These are phyloP conservation scores for Drosophila nebulosa DNA, from an alignment of 1,140 invertebrate genomes.

Conservation along the genomic window DNA sequence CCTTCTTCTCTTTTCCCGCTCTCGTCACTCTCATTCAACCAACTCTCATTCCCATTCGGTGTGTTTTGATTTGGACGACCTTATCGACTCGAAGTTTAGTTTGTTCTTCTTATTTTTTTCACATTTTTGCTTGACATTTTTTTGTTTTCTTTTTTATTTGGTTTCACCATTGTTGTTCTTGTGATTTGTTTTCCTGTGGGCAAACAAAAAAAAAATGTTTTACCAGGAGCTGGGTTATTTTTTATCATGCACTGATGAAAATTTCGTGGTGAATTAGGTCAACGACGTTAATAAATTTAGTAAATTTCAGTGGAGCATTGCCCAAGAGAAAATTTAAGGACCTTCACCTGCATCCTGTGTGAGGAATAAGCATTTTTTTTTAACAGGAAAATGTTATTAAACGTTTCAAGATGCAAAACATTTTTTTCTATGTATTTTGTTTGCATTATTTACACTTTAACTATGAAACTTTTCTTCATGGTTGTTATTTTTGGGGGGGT, in stretches of 20 bases:
- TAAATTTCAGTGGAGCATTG: no score
- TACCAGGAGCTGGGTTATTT: neutral
- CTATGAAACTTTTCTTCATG: constrained; percentile 9
- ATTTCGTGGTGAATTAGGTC: no score
- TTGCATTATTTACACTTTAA: constrained; percentile 2
- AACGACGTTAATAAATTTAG: no score
- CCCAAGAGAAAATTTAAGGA: no score
- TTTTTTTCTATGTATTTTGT: neutral
- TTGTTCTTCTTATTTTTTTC: constrained; percentile 28
- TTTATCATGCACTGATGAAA: neutral
- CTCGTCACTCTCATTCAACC: neutral
- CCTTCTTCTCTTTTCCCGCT: neutral
- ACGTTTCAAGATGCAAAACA: no score
- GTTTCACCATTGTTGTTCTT: neutral
- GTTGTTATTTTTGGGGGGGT: constrained; percentile 13
- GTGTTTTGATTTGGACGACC: constrained; percentile 54
- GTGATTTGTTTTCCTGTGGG: neutral
- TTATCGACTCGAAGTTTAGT: constrained; percentile 40
- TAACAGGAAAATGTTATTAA: no score
- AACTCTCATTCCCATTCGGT: neutral
- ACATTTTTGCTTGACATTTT: constrained; percentile 32
- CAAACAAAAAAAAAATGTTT: neutral
- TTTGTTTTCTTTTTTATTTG: neutral
- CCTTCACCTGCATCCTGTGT: no score
- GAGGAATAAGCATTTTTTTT: no score